Evolutionary conservation across 2,113 vertebrate genomes (phyloP), one percentile per base, ranked within the genome.

Genomic region (Pterocles orientalis): DNA sequence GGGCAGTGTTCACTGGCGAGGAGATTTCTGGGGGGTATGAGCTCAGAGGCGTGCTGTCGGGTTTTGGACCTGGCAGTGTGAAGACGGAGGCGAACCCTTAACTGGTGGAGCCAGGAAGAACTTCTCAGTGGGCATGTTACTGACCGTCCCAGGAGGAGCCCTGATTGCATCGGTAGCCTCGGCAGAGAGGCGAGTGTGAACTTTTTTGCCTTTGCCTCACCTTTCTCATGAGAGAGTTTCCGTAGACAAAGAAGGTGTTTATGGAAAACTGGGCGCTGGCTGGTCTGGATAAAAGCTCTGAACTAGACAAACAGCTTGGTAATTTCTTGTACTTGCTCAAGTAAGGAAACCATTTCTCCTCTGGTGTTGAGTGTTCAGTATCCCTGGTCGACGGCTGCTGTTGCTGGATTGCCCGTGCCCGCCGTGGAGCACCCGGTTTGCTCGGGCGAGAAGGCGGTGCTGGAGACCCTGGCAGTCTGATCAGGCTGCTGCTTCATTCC

Each of bases 341-440:
- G 14, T 80, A 53, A 68, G 41, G 43, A 77, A 43, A 17, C 16
- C 0, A 12, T 83, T 87, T 77, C 8, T 72, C 24, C 61, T 51
- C 18, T 33, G 39, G 36, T 70, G 43, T 19, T 84, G 12, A 9
- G 33, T 45, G 41, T 29, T 75, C n/a, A 11, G 57, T 31, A 6
- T 43, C 34, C 58, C 29, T 61, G 50, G 36, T 10, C 8, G 10
- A 12, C 11, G 13, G 9, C 31, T 2, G 7, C 54, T 51, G 29
- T n/a, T 66, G 47, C 26, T 3, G 4, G 73, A 0, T 28, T 53
- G 82, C 25, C 29, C 0, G 0, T 34, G 45, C 54, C 58, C 36
- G 14, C 14, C 12, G 0, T 12, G 9, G 62, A 72, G 79, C 34
- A 26, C 31, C 60, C 34, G 4, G 20, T 18, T 56, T 25, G 25